Percentiles rank a stretch among this genome's conserved stretches.
Conservation (phyloP, 2,797 vertebrate species). For the Basileuterus tristriatus region DNA sequence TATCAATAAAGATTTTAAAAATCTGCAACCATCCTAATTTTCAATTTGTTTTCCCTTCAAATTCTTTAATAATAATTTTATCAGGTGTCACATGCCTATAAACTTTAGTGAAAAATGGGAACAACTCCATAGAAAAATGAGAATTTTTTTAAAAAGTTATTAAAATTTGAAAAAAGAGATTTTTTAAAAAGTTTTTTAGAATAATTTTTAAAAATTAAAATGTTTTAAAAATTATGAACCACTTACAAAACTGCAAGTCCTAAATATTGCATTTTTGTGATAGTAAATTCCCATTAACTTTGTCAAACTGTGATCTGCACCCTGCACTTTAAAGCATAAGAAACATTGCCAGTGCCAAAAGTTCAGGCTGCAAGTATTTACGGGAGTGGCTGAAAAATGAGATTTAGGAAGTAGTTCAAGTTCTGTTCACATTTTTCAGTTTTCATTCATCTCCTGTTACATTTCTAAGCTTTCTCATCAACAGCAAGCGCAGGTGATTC, state of each 20-base stretch:
- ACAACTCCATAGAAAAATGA: neutral
- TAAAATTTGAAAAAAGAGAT: neutral
- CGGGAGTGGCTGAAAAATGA: constrained; percentile 22
- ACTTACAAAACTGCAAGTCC: neutral
- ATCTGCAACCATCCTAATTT: neutral
- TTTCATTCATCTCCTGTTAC: constrained; percentile 29
- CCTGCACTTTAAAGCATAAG: neutral
- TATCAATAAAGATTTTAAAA: neutral
- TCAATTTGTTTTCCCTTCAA: neutral
- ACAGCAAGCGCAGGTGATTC: neutral
- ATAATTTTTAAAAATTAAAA: neutral
- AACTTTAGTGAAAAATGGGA: neutral
- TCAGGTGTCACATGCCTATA: neutral
- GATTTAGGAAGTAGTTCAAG: constrained; percentile 26
- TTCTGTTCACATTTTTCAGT: constrained; percentile 35
- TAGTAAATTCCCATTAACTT: neutral
- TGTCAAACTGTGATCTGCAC: neutral
- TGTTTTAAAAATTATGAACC: neutral
- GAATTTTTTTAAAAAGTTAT: neutral
- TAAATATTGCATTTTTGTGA: neutral
- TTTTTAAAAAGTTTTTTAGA: neutral
- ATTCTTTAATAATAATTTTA: neutral
- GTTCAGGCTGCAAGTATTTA: constrained; percentile 51
- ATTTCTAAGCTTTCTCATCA: constrained; percentile 12
- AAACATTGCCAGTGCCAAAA: constrained; percentile 19